Percentiles rank a stretch among this genome's conserved stretches.
These are phyloP conservation scores for Anas flavirostris DNA, from an alignment of 2,797 vertebrate species.

Conservation along the genomic window DNA sequence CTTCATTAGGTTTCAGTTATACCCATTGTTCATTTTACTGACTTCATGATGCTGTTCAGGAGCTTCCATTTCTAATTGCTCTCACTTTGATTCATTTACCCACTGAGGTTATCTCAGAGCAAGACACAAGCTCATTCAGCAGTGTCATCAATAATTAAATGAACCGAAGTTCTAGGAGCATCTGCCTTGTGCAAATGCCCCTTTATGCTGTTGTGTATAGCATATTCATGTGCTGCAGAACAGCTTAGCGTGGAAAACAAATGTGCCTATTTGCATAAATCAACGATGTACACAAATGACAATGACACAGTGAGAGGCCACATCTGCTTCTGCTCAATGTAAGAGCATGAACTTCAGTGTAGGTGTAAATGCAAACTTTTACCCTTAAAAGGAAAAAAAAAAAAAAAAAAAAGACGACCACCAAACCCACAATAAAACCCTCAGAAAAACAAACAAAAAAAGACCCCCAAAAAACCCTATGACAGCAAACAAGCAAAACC, in stretches of 20 bases:
- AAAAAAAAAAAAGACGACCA: not conserved
- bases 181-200: not conserved
- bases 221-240: not conserved
- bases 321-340: not conserved
- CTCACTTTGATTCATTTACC: not conserved
- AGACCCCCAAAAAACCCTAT: not conserved
- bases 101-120: not conserved
- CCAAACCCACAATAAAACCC: not conserved
- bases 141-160: not conserved
- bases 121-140: not conserved
- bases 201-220: not conserved
- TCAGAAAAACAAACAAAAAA: too few species aligned
- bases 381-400: not conserved
- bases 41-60: not conserved
- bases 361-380: not conserved
- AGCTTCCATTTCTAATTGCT: not conserved
- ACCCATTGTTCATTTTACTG: not conserved
- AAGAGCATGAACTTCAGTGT: not conserved
- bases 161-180: not conserved
- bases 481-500: not conserved
- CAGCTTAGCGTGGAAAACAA: not conserved
- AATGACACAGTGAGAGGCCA: not conserved
- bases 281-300: accelerated
- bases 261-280: not conserved
- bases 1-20: not conserved